phyloP scores from a whole-genome alignment of 1,140 invertebrate species.

The Heliconius congener region DNA sequence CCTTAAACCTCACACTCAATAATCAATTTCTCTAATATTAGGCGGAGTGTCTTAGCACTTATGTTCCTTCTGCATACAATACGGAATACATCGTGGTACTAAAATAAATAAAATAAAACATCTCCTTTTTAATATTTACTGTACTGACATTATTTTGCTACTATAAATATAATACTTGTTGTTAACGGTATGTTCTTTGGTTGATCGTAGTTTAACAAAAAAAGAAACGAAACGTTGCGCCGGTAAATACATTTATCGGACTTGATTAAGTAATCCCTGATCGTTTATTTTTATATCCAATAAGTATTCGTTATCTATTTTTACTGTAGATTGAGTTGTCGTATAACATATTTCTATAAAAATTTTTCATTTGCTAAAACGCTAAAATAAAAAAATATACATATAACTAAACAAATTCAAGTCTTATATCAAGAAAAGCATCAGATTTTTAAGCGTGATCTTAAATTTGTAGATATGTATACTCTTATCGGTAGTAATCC shows the following conservation, averaged over 20 bases:
- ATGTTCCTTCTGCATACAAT: neutral
- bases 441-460: neutral
- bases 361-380: too few relatives aligned
- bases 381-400: too few relatives aligned
- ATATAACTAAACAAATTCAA: too few relatives aligned
- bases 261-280: neutral
- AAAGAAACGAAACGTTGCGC: neutral
- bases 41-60: neutral
- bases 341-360: too few relatives aligned
- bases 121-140: neutral
- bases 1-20: too few relatives aligned
- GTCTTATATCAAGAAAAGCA: neutral
- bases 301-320: neutral
- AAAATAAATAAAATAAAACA: neutral
- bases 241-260: neutral
- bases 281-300: slow-evolving; percentile 1
- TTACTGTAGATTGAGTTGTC: too few relatives aligned
- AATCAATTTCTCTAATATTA: too few relatives aligned
- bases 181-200: slow-evolving; percentile 1
- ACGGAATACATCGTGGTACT: neutral
- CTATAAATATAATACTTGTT: slow-evolving; percentile 9
- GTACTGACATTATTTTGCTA: neutral
- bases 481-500: too few relatives aligned
- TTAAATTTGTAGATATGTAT: neutral
- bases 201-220: slow-evolving; percentile 6